Percentiles rank a stretch among this genome's conserved stretches.
phyloP scores from a whole-genome alignment of 2,113 vertebrate species.

The Propithecus coquereli region DNA sequence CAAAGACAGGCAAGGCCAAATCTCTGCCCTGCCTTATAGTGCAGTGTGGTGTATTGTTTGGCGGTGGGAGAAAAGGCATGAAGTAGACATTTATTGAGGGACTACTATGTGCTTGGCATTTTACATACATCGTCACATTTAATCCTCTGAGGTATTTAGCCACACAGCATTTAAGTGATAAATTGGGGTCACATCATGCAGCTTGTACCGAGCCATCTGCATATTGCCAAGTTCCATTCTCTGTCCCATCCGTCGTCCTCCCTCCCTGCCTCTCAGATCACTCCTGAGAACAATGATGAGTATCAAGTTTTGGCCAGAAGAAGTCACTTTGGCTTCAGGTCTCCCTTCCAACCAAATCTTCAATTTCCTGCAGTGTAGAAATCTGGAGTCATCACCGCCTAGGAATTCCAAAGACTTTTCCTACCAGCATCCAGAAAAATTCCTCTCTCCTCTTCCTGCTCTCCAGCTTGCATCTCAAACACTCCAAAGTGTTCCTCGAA shows the following conservation, averaged over 20 bases:
- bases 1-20: background rate
- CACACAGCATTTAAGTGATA: background rate
- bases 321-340: background rate
- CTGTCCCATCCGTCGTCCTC: background rate
- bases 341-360: background rate
- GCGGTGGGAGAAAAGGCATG: background rate
- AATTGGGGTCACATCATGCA: too few species aligned
- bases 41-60: background rate
- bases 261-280: background rate
- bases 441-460: background rate
- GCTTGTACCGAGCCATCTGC: background rate
- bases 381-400: background rate
- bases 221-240: background rate
- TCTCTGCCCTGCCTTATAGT: background rate
- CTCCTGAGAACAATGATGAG: background rate
- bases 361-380: background rate
- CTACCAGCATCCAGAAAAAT: background rate
- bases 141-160: background rate
- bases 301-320: background rate
- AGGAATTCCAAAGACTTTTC: background rate
- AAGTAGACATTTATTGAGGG: background rate
- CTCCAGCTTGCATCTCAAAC: background rate
- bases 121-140: background rate
- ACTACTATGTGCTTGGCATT: background rate
- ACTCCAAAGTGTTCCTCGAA: background rate